Evolutionary conservation across 2,888 invertebrate species (phyloP).

Genomic region (Cotesia congregata): DNA sequence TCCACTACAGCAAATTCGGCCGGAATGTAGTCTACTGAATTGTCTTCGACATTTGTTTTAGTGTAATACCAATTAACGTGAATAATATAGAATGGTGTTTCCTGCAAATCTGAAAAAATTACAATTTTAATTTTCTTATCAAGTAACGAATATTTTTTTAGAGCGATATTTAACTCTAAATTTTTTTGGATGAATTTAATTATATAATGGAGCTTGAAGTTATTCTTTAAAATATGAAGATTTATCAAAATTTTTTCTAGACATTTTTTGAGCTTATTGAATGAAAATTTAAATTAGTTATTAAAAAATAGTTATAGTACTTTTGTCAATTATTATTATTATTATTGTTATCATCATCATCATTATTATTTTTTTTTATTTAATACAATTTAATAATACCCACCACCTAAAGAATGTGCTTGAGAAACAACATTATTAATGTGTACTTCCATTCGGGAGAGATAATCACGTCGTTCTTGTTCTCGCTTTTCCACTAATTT

Average conservation of each 20-base stretch:
- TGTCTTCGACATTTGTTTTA: conserved; percentile 43
- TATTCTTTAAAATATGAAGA: too few relatives aligned
- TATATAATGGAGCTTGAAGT: too few relatives aligned
- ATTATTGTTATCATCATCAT: too few relatives aligned
- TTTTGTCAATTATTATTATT: not conserved
- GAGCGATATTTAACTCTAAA: too few relatives aligned
- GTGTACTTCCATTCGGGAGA: conserved; percentile 54
- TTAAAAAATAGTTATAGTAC: not conserved
- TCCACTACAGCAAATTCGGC: conserved; percentile 72
- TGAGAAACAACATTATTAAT: conserved; percentile 50
- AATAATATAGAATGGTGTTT: conserved; percentile 61
- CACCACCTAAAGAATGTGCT: conserved; percentile 49
- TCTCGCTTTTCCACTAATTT: conserved; percentile 49
- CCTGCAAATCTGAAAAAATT: conserved; percentile 52
- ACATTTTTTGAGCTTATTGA: too few relatives aligned
- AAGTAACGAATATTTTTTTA: too few relatives aligned
- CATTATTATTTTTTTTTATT: conserved; percentile 1
- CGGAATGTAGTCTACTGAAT: conserved; percentile 67
- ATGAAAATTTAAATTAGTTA: too few relatives aligned
- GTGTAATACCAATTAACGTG: conserved; percentile 66
- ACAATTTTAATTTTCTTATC: too few relatives aligned
- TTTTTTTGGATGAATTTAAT: too few relatives aligned
- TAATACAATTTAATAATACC: conserved; percentile 19
- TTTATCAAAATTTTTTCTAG: too few relatives aligned
- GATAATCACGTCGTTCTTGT: conserved; percentile 46